Conservation (phyloP, 1,140 invertebrate genomes). For the Oryzaephilus surinamensis region DNA sequence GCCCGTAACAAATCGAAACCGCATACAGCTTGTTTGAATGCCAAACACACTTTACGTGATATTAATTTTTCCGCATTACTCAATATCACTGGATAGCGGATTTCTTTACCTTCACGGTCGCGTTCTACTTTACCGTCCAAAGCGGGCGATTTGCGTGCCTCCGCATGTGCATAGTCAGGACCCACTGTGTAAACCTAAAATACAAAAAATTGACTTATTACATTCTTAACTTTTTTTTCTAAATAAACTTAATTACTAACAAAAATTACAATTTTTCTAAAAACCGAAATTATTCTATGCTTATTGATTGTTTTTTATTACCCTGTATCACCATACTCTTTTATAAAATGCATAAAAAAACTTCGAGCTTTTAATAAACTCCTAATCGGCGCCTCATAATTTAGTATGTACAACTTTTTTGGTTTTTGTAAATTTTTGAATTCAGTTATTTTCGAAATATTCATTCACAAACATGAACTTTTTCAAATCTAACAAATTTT, state of each 20-base stretch:
- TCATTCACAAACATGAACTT: not conserved
- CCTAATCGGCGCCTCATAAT: too few species aligned
- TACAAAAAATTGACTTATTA: too few species aligned
- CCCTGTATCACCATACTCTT: not conserved
- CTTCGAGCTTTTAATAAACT: too few species aligned
- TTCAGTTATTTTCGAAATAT: not conserved
- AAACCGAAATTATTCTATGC: too few species aligned
- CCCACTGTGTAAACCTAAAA: slow-evolving; percentile 83
- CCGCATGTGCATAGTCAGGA: slow-evolving; percentile 98
- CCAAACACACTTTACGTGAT: slow-evolving; percentile 93
- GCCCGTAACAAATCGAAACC: slow-evolving; percentile 97
- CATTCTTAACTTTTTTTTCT: too few species aligned
- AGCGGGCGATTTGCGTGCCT: slow-evolving; percentile 96
- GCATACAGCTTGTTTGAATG: slow-evolving; percentile 99
- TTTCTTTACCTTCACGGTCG: slow-evolving; percentile 97
- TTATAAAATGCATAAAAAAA: too few species aligned
- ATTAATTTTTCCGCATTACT: slow-evolving; percentile 98
- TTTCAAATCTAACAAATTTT: too few species aligned
- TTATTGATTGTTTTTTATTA: not conserved
- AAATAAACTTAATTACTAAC: too few species aligned
- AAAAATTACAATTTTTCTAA: not conserved
- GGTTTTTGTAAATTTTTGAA: not conserved
- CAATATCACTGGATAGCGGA: slow-evolving; percentile 95
- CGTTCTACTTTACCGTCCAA: slow-evolving; percentile 97
- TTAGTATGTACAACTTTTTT: too few species aligned